A percentile compares a stretch with the other conserved stretches of the same genome.
Conservation (phyloP, 2,888 invertebrate genomes). For the Epistrophe grossulariae region DNA sequence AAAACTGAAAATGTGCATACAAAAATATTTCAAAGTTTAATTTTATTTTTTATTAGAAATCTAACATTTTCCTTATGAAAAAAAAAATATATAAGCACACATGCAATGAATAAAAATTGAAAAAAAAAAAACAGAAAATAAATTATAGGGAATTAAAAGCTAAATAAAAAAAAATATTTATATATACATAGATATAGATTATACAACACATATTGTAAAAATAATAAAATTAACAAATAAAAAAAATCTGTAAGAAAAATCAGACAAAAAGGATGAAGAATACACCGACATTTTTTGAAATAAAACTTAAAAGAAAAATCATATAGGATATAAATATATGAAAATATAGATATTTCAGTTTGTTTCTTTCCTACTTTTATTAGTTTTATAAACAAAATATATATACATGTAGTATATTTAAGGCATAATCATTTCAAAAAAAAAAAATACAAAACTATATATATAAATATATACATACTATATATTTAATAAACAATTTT, state of each 20-base stretch:
- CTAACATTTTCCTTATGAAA: constrained; percentile 76
- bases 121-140: constrained; percentile 61
- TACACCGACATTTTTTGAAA: constrained; percentile 79
- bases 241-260: constrained; percentile 74
- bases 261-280: constrained; percentile 81
- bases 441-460: constrained; percentile 77
- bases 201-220: constrained; percentile 79
- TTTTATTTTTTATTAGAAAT: constrained; percentile 62
- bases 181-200: constrained; percentile 74
- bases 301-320: constrained; percentile 55
- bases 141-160: constrained; percentile 78
- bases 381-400: constrained; percentile 78
- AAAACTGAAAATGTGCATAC: constrained; percentile 63
- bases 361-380: constrained; percentile 69
- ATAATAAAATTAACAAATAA: constrained; percentile 33
- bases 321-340: constrained; percentile 63
- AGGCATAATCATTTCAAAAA: constrained; percentile 78
- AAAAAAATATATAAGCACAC: constrained; percentile 76
- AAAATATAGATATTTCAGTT: constrained; percentile 64
- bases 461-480: constrained; percentile 79
- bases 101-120: constrained; percentile 66
- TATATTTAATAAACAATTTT: constrained; percentile 77
- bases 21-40: constrained; percentile 19
- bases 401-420: constrained; percentile 78
- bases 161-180: constrained; percentile 81